phyloP scores from a whole-genome alignment of 2,797 vertebrate species.

The Ambastaia sidthimunki region DNA sequence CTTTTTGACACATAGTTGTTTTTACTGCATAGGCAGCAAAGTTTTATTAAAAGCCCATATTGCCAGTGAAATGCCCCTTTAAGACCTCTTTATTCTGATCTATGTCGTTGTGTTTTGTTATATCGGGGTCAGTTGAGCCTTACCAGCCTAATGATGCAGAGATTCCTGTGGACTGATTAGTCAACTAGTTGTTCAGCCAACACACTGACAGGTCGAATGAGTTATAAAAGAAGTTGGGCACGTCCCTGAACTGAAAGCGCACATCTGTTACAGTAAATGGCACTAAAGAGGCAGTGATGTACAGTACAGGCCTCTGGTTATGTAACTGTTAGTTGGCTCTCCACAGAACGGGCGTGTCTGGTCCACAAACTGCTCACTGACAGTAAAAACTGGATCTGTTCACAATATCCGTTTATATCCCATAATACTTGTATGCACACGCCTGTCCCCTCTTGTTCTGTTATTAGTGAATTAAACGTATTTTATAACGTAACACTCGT shows the following conservation, averaged over 20 bases:
- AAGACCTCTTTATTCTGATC: too few relatives aligned
- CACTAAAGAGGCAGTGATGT: neutral
- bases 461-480: neutral
- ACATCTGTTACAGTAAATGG: neutral
- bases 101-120: too few relatives aligned
- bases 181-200: too few relatives aligned
- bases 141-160: too few relatives aligned
- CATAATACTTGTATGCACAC: neutral
- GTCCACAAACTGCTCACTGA: neutral
- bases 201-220: too few relatives aligned
- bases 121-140: too few relatives aligned
- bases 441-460: neutral
- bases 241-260: neutral
- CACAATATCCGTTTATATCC: neutral
- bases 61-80: too few relatives aligned
- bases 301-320: slow-evolving; percentile 28
- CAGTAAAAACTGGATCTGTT: neutral
- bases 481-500: neutral
- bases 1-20: too few relatives aligned
- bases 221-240: neutral
- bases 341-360: neutral
- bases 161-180: too few relatives aligned
- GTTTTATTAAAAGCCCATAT: too few relatives aligned
- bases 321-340: slow-evolving; percentile 17
- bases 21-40: too few relatives aligned